These are phyloP conservation scores for Oligia latruncula DNA, from an alignment of 2,888 invertebrate genomes.

Conservation along the genomic window DNA sequence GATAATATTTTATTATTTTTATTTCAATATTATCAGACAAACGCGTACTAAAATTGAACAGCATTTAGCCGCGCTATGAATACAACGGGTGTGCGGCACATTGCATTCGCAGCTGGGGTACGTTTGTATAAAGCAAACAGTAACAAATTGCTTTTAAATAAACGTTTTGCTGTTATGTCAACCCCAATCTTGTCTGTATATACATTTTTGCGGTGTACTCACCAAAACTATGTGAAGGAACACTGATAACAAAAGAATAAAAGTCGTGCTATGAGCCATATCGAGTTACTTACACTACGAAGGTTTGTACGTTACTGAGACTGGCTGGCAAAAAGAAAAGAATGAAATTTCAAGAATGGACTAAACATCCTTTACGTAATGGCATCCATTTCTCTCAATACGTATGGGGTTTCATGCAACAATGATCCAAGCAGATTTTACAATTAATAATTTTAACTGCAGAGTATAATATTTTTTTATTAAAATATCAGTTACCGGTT, in stretches of 20 bases:
- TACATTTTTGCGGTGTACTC: conserved; percentile 50
- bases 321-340: conserved; percentile 61
- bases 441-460: not conserved
- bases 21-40: conserved; percentile 16
- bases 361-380: conserved; percentile 78
- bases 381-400: conserved; percentile 63
- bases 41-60: conserved; percentile 13
- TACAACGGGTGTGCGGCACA: conserved; percentile 22
- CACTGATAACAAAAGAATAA: conserved; percentile 64
- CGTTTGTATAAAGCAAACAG: conserved; percentile 35
- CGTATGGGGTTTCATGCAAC: conserved; percentile 52
- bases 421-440: conserved; percentile 26
- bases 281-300: conserved; percentile 64
- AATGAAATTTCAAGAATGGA: conserved; percentile 74
- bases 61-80: conserved; percentile 27
- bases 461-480: not conserved
- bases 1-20: not conserved
- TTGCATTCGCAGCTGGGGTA: conserved; percentile 27
- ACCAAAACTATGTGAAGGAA: conserved; percentile 64
- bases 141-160: conserved; percentile 44
- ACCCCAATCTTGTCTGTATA: conserved; percentile 8
- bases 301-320: conserved; percentile 66
- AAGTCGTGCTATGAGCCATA: conserved; percentile 70
- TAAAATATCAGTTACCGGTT: not conserved
- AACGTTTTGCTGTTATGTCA: conserved; percentile 18